A percentile compares a stretch with the other conserved stretches of the same genome.
Evolutionary conservation across 2,888 invertebrate species (phyloP).

Genomic region (Leptothorax acervorum): DNA sequence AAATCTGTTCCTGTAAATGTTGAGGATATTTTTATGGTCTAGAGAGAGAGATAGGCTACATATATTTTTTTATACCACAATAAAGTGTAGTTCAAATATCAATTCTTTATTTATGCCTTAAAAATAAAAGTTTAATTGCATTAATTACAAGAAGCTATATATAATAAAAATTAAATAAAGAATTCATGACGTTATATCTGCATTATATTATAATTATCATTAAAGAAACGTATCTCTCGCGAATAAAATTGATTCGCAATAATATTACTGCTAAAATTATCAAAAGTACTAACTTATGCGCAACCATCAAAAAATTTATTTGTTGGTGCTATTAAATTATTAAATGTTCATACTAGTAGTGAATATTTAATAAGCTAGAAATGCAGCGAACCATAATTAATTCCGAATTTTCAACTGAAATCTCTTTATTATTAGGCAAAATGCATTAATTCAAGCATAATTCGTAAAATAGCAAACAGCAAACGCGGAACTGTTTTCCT

Average conservation of each 20-base stretch:
- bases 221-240: neutral
- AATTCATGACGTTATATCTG: neutral
- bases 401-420: neutral
- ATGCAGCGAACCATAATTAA: neutral
- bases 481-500: neutral
- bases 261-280: neutral
- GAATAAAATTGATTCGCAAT: neutral
- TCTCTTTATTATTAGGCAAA: neutral
- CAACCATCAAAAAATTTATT: neutral
- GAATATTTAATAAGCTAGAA: neutral
- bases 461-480: neutral
- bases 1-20: constrained; percentile 20
- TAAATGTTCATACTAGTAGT: neutral
- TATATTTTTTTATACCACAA: constrained; percentile 62
- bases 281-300: neutral
- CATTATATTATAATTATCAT: neutral
- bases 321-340: neutral
- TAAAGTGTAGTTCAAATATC: constrained; percentile 33
- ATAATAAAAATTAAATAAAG: neutral
- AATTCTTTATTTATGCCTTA: neutral
- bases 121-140: neutral
- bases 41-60: constrained; percentile 1
- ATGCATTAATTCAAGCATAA: neutral
- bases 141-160: neutral
- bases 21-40: constrained; percentile 14